Conservation (phyloP, 2,888 invertebrate genomes). For the Campoletis raptor region DNA sequence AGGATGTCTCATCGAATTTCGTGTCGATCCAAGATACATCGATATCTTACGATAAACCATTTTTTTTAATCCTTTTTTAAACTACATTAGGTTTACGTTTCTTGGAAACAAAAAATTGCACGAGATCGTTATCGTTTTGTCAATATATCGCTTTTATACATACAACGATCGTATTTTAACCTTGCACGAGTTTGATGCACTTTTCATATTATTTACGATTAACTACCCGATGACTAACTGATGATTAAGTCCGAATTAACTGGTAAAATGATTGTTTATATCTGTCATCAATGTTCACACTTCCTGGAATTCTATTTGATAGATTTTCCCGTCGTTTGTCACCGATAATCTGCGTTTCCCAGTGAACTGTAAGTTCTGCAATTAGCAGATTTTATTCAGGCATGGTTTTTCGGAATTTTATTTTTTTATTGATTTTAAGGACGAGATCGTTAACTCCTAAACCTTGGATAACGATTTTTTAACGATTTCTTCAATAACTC, state of each 20-base stretch:
- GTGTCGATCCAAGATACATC: slow-evolving; percentile 24
- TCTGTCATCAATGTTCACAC: not conserved
- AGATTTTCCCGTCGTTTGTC: not conserved
- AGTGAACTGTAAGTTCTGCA: not conserved
- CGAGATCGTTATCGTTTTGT: slow-evolving; percentile 32
- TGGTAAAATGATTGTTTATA: not conserved
- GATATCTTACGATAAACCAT: slow-evolving; percentile 38
- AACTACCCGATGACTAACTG: not conserved
- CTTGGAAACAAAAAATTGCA: slow-evolving; percentile 10
- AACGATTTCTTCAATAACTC: not conserved
- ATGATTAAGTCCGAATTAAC: not conserved
- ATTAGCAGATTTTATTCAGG: not conserved
- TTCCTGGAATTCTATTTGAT: not conserved
- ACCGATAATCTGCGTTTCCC: not conserved
- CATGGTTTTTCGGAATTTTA: not conserved
- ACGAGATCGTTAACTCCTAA: not conserved
- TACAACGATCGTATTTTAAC: slow-evolving; percentile 2
- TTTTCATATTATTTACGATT: not conserved
- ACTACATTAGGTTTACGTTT: slow-evolving; percentile 7
- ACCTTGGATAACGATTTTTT: not conserved
- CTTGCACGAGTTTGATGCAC: not conserved
- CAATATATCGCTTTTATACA: slow-evolving; percentile 7
- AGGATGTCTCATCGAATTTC: slow-evolving; percentile 52
- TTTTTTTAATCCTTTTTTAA: slow-evolving; percentile 10
- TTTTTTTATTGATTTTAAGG: not conserved